Evolutionary conservation across 2,888 invertebrate genomes (phyloP), one percentile per base, ranked within the genome.

Genomic region (Phragmatobia fuliginosa): DNA sequence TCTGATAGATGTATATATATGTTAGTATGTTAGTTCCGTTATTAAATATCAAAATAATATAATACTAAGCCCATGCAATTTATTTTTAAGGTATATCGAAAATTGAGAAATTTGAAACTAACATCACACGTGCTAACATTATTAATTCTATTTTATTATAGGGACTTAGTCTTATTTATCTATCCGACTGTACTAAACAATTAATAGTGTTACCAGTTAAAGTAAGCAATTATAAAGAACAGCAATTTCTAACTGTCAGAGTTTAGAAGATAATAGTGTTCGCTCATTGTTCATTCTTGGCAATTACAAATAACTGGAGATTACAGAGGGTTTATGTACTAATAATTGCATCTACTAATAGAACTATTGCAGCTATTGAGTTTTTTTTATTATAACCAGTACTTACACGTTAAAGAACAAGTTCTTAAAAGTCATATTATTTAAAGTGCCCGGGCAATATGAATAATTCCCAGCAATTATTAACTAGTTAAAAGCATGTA

Each of bases 171-270:
- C n/a, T 33, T 32, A 33, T 45, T 33, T 64, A 7, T 71, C 52
- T 61, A 36, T 2, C 60, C 25, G 56, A 67, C 64, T 67, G 67
- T 71, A 71, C 56, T 73, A 68, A 32, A 31, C 63, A 49, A 76
- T 78, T 62, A 14, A 38, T 38, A 72, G 70, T 52, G 62, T 76
- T 73, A 70, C 63, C 18, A 66, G 49, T 72, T 81, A 74, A 72
- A 80, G 70, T 74, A 68, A 74, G 73, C 75, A 82, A 82, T 82
- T 82, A 83, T 76, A 58, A 71, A 68, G 71, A 78, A 79, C 82
- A 83, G 83, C 81, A 72, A 77, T 77, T 71, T 78, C 75, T 81
- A 80, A 79, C 83, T 71, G 83, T 80, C 80, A 80, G 78, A 80
- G 82, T 79, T 75, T 75, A 79, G 75, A 76, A 74, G 79, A 74